Conservation (phyloP, 2,797 vertebrate species). For the Champsocephalus gunnari region DNA sequence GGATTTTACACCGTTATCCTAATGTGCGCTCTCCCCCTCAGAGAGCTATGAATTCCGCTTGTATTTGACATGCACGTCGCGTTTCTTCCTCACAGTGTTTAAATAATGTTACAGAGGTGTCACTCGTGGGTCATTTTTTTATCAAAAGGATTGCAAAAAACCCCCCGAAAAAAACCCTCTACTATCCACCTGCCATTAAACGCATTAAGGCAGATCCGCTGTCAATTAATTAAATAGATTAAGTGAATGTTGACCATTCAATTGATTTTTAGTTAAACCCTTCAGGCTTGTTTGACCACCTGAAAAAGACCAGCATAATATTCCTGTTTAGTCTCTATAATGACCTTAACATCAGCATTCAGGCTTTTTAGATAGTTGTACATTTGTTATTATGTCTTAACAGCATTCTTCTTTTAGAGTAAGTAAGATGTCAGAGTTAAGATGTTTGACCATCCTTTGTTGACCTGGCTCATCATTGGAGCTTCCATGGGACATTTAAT, state of each 20-base stretch:
- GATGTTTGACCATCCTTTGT: conserved; percentile 8
- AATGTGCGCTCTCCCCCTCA: conserved; percentile 21
- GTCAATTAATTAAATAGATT: background rate
- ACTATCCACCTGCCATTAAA: conserved; percentile 33
- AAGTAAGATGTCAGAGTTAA: background rate
- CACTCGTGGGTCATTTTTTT: background rate
- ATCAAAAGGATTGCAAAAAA: background rate
- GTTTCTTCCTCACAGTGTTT: background rate
- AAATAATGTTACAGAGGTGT: background rate
- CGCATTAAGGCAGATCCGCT: background rate
- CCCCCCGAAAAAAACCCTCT: fast-evolving
- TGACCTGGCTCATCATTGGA: conserved; percentile 15
- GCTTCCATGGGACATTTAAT: conserved; percentile 26
- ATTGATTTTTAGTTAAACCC: background rate
- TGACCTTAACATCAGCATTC: background rate
- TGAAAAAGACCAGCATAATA: background rate
- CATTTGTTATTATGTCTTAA: background rate
- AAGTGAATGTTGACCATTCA: background rate
- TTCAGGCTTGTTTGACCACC: background rate
- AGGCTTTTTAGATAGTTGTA: background rate
- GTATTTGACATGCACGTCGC: conserved; percentile 14
- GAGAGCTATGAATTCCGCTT: background rate
- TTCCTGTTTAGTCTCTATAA: background rate
- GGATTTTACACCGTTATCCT: conserved; percentile 21
- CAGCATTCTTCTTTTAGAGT: background rate